Percentiles rank a stretch among this genome's conserved stretches.
Evolutionary conservation across 2,888 invertebrate genomes (phyloP).

Genomic region (Meiosimyza platycephala): DNA sequence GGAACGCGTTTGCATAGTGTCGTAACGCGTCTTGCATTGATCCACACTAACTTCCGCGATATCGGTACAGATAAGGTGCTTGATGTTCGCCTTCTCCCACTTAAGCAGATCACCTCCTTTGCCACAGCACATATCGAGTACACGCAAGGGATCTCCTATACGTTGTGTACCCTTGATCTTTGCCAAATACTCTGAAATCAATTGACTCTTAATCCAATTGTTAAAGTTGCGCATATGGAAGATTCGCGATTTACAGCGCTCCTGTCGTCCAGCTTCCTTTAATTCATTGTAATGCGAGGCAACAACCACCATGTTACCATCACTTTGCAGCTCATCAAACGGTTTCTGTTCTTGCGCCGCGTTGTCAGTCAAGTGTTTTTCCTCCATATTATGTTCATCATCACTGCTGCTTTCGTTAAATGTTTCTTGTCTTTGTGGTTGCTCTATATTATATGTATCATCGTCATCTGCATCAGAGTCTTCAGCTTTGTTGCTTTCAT

Average conservation of each 20-base stretch:
- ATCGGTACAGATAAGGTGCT: conserved; percentile 89
- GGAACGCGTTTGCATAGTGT: conserved; percentile 71
- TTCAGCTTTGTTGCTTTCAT: conserved; percentile 28
- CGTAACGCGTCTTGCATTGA: conserved; percentile 88
- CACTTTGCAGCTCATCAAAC: conserved; percentile 28
- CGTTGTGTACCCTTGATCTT: conserved; percentile 75
- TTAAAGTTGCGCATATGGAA: conserved; percentile 96
- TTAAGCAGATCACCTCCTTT: conserved; percentile 99
- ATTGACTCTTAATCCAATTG: conserved; percentile 98
- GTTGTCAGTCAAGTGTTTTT: neutral
- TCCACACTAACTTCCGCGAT: conserved; percentile 93
- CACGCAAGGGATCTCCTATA: conserved; percentile 76
- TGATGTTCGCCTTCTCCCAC: conserved; percentile 87
- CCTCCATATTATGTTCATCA: conserved; percentile 20
- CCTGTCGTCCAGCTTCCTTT: conserved; percentile 82
- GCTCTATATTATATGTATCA: conserved; percentile 8
- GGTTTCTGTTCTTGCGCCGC: conserved; percentile 18
- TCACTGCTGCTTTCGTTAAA: conserved; percentile 41
- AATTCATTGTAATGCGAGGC: conserved; percentile 95
- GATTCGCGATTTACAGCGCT: conserved; percentile 89
- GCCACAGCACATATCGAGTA: conserved; percentile 96
- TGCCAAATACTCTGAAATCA: conserved; percentile 85
- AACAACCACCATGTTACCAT: conserved; percentile 70
- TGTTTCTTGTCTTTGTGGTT: neutral
- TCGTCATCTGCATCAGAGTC: conserved; percentile 33